A percentile compares a stretch with the other conserved stretches of the same genome.
phyloP scores from a whole-genome alignment of 2,888 invertebrate species.

The Campoplex capitator region DNA sequence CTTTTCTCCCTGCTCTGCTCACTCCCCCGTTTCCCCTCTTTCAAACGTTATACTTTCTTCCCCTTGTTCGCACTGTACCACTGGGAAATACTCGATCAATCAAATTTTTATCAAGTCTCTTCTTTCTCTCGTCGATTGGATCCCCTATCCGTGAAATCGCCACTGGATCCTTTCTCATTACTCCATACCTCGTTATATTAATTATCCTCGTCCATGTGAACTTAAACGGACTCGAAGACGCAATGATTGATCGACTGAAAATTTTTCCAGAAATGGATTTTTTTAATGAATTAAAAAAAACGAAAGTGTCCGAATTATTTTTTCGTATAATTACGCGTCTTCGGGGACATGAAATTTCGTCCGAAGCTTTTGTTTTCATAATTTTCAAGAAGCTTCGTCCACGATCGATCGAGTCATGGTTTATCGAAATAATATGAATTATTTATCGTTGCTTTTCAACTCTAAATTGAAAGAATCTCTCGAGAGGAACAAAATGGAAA shows the following conservation, averaged over 20 bases:
- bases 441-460: not conserved
- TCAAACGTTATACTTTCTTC: not conserved
- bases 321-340: not conserved
- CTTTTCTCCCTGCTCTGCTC: not conserved
- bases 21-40: conserved; percentile 1
- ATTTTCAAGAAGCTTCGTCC: not conserved
- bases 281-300: not conserved
- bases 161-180: conserved; percentile 1
- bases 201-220: not conserved
- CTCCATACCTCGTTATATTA: not conserved
- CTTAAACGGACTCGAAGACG: not conserved
- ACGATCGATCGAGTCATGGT: not conserved
- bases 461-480: not conserved
- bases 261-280: not conserved
- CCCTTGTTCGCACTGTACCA: not conserved
- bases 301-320: not conserved
- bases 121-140: not conserved
- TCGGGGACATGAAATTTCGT: not conserved
- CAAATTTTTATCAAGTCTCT: conserved; percentile 46
- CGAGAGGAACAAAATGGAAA: not conserved
- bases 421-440: not conserved
- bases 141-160: not conserved
- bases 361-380: not conserved
- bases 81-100: conserved; percentile 46
- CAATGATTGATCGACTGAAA: not conserved